phyloP scores from a whole-genome alignment of 2,113 vertebrate genomes.

The Callocephalon fimbriatum region DNA sequence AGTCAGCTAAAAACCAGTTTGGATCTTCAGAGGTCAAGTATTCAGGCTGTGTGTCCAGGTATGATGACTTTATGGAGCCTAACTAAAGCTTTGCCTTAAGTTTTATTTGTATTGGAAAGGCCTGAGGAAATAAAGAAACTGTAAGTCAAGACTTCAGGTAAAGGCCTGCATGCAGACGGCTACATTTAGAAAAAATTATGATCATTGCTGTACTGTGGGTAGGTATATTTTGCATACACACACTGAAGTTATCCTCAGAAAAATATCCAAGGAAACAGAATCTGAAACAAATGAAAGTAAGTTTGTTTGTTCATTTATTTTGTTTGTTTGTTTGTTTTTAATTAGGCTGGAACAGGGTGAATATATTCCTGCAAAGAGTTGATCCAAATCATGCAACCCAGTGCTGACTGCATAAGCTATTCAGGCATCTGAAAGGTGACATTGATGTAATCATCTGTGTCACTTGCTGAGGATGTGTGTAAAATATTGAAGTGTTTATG shows the following conservation, averaged over 20 bases:
- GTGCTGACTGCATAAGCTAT: not conserved
- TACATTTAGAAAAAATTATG: not conserved
- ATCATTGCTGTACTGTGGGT: not conserved
- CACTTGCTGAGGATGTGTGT: not conserved
- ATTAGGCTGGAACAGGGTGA: not conserved
- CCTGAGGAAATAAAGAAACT: not conserved
- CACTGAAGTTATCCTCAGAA: not conserved
- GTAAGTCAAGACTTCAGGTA: not conserved
- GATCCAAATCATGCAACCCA: not conserved
- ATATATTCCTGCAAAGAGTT: not conserved
- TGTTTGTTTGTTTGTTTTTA: not conserved
- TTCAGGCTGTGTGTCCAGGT: not conserved
- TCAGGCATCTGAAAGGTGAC: not conserved
- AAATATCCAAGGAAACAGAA: not conserved
- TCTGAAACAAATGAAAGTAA: not conserved
- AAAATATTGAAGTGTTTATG: not conserved
- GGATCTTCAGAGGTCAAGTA: not conserved
- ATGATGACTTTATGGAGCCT: not conserved
- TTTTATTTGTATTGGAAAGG: not conserved
- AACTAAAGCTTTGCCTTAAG: not conserved
- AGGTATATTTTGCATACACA: not conserved
- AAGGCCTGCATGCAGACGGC: not conserved
- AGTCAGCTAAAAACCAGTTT: not conserved
- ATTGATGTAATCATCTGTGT: not conserved
- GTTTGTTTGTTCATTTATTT: not conserved